Base-by-base conservation (phyloP, 2,113 vertebrate species). In the Merops nubicus region DNA sequence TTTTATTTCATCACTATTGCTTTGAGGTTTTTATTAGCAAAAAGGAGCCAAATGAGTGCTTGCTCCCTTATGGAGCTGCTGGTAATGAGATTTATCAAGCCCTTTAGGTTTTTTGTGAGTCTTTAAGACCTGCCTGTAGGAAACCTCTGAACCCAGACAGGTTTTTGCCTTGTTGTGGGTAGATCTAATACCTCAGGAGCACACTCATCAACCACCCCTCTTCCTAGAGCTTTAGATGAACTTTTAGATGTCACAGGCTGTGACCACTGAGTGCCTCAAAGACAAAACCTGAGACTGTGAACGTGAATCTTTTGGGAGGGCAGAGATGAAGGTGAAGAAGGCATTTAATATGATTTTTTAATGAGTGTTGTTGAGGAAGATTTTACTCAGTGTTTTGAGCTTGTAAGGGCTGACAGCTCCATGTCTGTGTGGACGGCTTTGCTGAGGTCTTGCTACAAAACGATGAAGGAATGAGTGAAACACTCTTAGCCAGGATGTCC, bases 401-500 rank as follows among this genome's bases (percentile, higher is more conserved):
- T 47, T 89, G 64, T 82, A 64, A 80, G 22, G 70, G 25, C 85
- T 95, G 94, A 94, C 91, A 89, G 42, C 65, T 94, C 79, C 74
- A 25, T 42, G 87, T 93, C 94, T 87, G 45, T 65, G 48, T 88
- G 53, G n/a, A 70, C 64, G 91, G 57, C 91, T 95, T 62, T 93
- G 62, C 89, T 91, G 84, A 96, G 86, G 73, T 78, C 94, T 96
- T 82, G 81, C 89, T 96, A 68, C 73, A 89, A 88, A 95, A 93
- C 45, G 81, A 93, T 4, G 93, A 95, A 87, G 74, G 77, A 96
- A 95, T 2, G 0, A 82, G 74, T 60, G 69, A 91, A 94, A 95
- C 70, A 88, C 89, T 89, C 89, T 85, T 96, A 94, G 93, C 74
- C 94, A 96, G 95, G 96, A 97, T 95, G 95, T 94, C 87, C 93